Conservation (phyloP, 2,113 vertebrate genomes). For the Brachyhypopomus occidentalis region DNA sequence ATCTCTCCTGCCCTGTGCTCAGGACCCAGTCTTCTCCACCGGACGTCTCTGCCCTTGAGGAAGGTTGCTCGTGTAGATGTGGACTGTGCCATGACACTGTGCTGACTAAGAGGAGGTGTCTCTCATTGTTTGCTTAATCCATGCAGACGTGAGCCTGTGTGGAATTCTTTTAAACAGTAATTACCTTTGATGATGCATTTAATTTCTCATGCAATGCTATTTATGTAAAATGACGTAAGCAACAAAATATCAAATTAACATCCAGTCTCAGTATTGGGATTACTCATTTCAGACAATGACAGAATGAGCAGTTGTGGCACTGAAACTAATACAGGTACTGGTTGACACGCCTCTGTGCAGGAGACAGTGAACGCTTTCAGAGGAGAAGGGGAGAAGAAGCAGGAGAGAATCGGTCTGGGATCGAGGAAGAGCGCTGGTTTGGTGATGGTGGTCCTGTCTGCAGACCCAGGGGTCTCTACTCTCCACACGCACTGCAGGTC, state of each 20-base stretch:
- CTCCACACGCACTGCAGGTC: constrained; percentile 2
- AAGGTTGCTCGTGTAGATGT: background rate
- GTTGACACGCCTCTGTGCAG: background rate
- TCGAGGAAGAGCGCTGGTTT: background rate
- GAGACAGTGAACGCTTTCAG: background rate
- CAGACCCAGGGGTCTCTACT: constrained; percentile 5
- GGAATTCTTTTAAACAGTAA: too few species aligned
- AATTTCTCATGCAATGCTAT: background rate
- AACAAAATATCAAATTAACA: too few species aligned
- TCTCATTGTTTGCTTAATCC: background rate
- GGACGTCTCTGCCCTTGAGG: background rate
- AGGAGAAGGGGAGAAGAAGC: background rate
- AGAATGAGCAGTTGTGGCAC: too few species aligned
- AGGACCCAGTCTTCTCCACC: background rate
- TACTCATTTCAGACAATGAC: too few species aligned
- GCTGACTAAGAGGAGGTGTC: background rate
- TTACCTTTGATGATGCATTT: background rate
- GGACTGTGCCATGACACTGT: background rate
- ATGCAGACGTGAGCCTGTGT: background rate
- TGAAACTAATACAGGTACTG: background rate
- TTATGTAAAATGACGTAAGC: background rate
- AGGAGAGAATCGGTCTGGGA: background rate
- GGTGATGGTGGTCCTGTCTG: background rate
- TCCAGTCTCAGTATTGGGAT: too few species aligned
- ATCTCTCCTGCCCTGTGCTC: background rate